Evolutionary conservation across 1,140 invertebrate genomes (phyloP).

Genomic region (Euwallacea fornicatus): DNA sequence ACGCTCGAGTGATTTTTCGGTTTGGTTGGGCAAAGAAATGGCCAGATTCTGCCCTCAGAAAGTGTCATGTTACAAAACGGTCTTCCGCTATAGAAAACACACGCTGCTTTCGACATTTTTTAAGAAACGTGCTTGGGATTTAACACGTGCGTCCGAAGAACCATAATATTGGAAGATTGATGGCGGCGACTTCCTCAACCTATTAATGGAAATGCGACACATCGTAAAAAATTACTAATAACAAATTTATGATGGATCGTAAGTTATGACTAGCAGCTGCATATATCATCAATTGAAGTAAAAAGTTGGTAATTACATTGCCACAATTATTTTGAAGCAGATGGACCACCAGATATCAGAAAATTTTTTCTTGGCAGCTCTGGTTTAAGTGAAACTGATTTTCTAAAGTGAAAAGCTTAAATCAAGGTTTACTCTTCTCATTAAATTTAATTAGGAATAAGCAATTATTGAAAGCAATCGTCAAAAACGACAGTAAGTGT

Average conservation of each 20-base stretch:
- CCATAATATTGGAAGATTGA: conserved; percentile 23
- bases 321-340: too few relatives aligned
- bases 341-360: too few relatives aligned
- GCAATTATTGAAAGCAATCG: too few relatives aligned
- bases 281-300: background rate
- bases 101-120: background rate
- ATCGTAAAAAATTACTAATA: background rate
- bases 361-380: too few relatives aligned
- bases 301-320: background rate
- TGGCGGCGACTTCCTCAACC: conserved; percentile 14
- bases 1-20: conserved; percentile 42
- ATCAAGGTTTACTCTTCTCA: too few relatives aligned
- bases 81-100: conserved; percentile 27
- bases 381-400: too few relatives aligned
- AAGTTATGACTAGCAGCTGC: background rate
- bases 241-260: background rate
- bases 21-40: conserved; percentile 38
- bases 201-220: conserved; percentile 3
- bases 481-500: too few relatives aligned
- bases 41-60: conserved; percentile 37
- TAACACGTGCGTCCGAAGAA: conserved; percentile 28
- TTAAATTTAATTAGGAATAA: too few relatives aligned
- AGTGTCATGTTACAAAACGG: conserved; percentile 42
- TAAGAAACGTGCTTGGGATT: conserved; percentile 24
- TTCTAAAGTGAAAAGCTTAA: too few relatives aligned